Conservation (phyloP, 92 coral and sea anemone species). For the Parazoanthus atlanticus region DNA sequence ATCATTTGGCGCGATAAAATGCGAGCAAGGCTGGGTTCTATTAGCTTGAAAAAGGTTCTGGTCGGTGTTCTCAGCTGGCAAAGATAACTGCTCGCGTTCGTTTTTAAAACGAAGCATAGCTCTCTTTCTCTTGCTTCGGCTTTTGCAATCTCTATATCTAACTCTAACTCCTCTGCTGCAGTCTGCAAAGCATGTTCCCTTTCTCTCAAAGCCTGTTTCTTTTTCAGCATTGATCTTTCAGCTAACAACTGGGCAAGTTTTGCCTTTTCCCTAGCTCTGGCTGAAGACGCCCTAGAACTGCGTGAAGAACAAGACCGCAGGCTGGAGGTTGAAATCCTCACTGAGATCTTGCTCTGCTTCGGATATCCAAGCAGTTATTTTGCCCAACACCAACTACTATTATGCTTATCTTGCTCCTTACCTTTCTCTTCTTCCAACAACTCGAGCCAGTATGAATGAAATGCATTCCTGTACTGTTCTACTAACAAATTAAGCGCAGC, state of each 20-base stretch:
- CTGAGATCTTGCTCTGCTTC: not conserved
- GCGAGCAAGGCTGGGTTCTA: no score
- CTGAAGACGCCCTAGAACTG: not conserved
- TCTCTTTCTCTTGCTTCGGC: conserved; percentile 42
- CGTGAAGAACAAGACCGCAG: not conserved
- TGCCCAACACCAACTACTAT: not conserved
- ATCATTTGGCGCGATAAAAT: not conserved
- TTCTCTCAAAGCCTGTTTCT: not conserved
- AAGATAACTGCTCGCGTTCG: no score
- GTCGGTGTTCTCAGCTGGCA: not conserved
- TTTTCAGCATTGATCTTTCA: conserved; percentile 29
- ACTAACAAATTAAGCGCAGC: not conserved
- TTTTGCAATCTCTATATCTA: conserved; percentile 41
- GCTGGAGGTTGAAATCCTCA: not conserved
- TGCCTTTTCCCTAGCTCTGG: not conserved
- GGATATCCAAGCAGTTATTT: conserved; percentile 21
- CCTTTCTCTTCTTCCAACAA: conserved; percentile 6
- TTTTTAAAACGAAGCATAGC: conserved; percentile 14
- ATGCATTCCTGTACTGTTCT: conserved; percentile 25
- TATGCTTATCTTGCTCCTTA: not conserved
- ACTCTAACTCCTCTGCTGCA: conserved; percentile 10
- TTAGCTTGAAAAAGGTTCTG: no score
- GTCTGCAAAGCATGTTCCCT: not conserved
- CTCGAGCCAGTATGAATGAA: not conserved
- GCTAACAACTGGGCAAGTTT: conserved; percentile 23